Conservation (phyloP, 2,113 vertebrate species). For the Eptesicus fuscus region DNA sequence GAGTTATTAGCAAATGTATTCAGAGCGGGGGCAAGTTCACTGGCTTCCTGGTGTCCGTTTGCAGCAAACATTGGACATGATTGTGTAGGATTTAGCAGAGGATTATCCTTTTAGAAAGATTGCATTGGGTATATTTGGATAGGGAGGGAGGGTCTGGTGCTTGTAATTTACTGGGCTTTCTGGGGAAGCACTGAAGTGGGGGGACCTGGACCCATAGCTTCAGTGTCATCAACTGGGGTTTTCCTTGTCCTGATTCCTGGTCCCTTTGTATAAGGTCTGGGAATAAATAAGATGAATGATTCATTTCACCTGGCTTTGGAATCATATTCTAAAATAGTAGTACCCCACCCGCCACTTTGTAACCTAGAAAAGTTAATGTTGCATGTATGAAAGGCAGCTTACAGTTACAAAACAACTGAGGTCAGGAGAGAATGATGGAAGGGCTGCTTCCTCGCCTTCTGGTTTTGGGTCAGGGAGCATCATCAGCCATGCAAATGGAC, state of each 20-base stretch:
- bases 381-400: neutral
- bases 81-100: slow-evolving; percentile 38
- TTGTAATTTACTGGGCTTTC: neutral
- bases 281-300: neutral
- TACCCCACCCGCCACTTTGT: neutral
- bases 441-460: neutral
- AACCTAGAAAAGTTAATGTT: neutral
- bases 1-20: slow-evolving; percentile 39
- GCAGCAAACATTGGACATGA: slow-evolving; percentile 51
- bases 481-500: neutral
- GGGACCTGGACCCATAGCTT: neutral
- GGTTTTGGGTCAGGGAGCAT: neutral
- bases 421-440: neutral
- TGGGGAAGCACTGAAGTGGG: neutral
- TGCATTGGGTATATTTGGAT: neutral
- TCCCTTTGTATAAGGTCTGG: neutral
- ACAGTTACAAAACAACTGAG: neutral
- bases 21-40: neutral
- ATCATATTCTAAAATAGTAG: neutral
- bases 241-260: neutral
- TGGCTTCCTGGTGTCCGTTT: slow-evolving; percentile 61
- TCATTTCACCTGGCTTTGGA: slow-evolving; percentile 17
- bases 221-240: neutral
- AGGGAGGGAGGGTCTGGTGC: neutral
- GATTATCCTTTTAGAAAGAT: slow-evolving; percentile 45